A percentile compares a stretch with the other conserved stretches of the same genome.
These are phyloP conservation scores for Drosophila conformis DNA, from an alignment of 2,888 invertebrate species.

Conservation along the genomic window DNA sequence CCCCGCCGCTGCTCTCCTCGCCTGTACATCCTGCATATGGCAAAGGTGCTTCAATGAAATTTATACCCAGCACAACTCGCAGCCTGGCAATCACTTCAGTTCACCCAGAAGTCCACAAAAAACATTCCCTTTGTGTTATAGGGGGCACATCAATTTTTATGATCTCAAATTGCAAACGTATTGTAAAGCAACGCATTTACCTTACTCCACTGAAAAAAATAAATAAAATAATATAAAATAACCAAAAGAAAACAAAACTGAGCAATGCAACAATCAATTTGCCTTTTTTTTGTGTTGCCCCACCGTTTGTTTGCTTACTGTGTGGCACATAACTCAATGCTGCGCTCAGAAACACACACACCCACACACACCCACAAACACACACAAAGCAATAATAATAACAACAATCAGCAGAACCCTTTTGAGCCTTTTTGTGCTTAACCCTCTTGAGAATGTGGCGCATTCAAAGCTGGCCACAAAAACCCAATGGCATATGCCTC, in stretches of 20 bases:
- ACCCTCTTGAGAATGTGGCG: conserved; percentile 75
- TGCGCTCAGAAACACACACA: conserved; percentile 32
- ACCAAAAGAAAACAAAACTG: conserved; percentile 25
- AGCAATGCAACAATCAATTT: conserved; percentile 76
- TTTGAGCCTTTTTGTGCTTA: conserved; percentile 60
- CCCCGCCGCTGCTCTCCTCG: background rate
- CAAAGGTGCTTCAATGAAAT: conserved; percentile 63
- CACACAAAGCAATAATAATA: conserved; percentile 59
- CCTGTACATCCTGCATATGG: conserved; percentile 26
- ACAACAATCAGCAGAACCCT: conserved; percentile 77
- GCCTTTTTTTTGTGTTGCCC: conserved; percentile 34
- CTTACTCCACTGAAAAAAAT: background rate
- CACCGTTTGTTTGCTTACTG: conserved; percentile 63
- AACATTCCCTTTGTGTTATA: conserved; percentile 16
- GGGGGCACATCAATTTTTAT: conserved; percentile 70
- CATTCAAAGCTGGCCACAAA: conserved; percentile 77
- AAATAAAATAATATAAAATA: background rate
- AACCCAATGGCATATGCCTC: conserved; percentile 59
- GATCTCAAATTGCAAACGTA: conserved; percentile 74
- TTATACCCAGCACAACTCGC: conserved; percentile 46
- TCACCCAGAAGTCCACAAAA: conserved; percentile 23
- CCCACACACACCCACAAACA: conserved; percentile 30
- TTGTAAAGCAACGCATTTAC: conserved; percentile 50
- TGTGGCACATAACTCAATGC: conserved; percentile 73
- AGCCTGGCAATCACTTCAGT: conserved; percentile 43